Evolutionary conservation across 2,888 invertebrate genomes (phyloP), one percentile per base, ranked within the genome.

Genomic region (Globia sparganii): DNA sequence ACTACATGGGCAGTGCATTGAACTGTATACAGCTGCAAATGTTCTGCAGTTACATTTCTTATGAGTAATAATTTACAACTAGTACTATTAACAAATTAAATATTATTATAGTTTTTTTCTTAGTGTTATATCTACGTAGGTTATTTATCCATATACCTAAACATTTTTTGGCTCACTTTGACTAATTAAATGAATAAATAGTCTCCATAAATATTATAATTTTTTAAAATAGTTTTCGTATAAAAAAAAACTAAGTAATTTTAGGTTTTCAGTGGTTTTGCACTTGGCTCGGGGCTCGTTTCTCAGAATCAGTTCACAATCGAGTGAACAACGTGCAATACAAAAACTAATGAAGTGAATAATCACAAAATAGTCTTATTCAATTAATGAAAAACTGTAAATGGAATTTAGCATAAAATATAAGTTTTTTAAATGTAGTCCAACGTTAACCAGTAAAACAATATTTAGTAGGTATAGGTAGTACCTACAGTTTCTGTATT

Each of bases 21-120:
- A 84, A 84, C 83, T 84, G 70, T 81, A n/a, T 58, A 75, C 84
- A 84, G 78, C 58, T 84, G 84, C 21, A 13, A 18, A 28, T 66
- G 40, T 49, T 71, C 28, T 80, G 59, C 64, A 34, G 43, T 62
- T 40, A 62, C 37, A 64, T 71, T 58, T 71, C 25, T 34, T 77
- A 75, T 75, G 75, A 78, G n/a, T 78, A 70, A 58, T 77, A 78
- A 73, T 21, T 70, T 66, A 70, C 18, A 58, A 49, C 34, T 67
- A 59, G 21, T 77, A n/a, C n/a, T n/a, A 61, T 77, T 58, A 34
- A 59, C 28, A 49, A 67, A 67, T 58, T 49, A 49, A 75, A 80
- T 58, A 66, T 66, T 53, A 34, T 62, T 21, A 53, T 46, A 77
- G 31, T 70, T 62, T 62, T 21, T 28, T 62, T 49, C 13, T 15